Percentiles rank a stretch among this genome's conserved stretches.
These are phyloP conservation scores for Drosophila tanythrix DNA, from an alignment of 2,888 invertebrate species.

Conservation along the genomic window DNA sequence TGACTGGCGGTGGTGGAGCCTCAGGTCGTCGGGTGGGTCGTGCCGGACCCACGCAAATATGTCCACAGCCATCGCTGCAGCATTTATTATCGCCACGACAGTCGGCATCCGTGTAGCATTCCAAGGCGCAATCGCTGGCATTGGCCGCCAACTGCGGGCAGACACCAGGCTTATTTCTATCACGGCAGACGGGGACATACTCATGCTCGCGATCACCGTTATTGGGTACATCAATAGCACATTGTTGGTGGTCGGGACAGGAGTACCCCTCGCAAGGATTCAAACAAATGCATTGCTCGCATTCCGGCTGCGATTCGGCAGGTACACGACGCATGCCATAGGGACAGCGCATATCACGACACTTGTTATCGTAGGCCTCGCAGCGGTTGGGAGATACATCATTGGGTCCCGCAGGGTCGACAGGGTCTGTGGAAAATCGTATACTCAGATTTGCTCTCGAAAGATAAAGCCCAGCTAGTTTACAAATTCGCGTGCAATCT, in stretches of 20 bases:
- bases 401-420: conserved; percentile 52
- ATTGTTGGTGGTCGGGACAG: conserved; percentile 89
- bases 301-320: conserved; percentile 86
- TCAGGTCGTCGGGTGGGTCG: conserved; percentile 84
- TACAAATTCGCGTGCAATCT: conserved; percentile 58
- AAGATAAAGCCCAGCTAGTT: not conserved
- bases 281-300: conserved; percentile 90
- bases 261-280: conserved; percentile 89
- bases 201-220: conserved; percentile 60
- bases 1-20: conserved; percentile 83
- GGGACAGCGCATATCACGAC: conserved; percentile 88
- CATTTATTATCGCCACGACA: conserved; percentile 92
- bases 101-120: conserved; percentile 93
- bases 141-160: conserved; percentile 87
- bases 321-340: conserved; percentile 89
- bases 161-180: conserved; percentile 88
- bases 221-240: conserved; percentile 87
- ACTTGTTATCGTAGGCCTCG: conserved; percentile 87
- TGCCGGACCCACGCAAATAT: conserved; percentile 88
- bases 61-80: conserved; percentile 92
- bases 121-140: conserved; percentile 87
- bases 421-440: conserved; percentile 42
- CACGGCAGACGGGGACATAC: conserved; percentile 83
- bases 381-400: conserved; percentile 86
- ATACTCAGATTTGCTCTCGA: not conserved